phyloP scores from a whole-genome alignment of 2,888 invertebrate species.

The Isotomurus palustris region DNA sequence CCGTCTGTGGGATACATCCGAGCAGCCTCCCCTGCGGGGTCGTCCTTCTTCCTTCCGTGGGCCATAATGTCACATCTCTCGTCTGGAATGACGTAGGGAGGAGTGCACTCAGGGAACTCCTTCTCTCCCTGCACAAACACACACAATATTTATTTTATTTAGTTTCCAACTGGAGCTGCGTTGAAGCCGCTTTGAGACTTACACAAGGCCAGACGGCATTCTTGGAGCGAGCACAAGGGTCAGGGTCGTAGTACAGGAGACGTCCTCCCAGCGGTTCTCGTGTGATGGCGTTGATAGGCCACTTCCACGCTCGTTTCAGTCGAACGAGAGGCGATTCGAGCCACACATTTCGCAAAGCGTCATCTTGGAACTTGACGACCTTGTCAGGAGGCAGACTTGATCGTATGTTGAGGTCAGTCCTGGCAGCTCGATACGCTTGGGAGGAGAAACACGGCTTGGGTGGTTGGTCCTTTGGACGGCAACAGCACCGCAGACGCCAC shows the following conservation, averaged over 20 bases:
- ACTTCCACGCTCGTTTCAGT: constrained; percentile 37
- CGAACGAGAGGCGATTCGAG: constrained; percentile 25
- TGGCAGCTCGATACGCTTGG: constrained; percentile 32
- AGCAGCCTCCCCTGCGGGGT: background rate
- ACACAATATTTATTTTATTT: background rate
- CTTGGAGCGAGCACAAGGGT: constrained; percentile 27
- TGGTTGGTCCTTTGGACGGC: constrained; percentile 4
- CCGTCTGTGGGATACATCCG: constrained; percentile 10
- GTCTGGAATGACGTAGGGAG: constrained; percentile 33
- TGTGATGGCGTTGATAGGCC: constrained; percentile 43
- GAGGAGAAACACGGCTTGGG: constrained; percentile 35
- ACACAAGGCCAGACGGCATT: constrained; percentile 38
- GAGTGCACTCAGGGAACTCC: constrained; percentile 6
- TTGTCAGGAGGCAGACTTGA: constrained; percentile 4
- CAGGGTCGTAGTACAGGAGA: constrained; percentile 25
- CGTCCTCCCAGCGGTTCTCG: constrained; percentile 39
- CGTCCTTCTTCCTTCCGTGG: constrained; percentile 12
- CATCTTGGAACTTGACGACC: constrained; percentile 30
- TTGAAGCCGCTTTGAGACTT: constrained; percentile 6
- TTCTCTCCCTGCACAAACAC: constrained; percentile 21
- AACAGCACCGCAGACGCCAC: constrained; percentile 33
- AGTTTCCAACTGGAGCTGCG: background rate
- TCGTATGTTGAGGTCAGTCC: constrained; percentile 34
- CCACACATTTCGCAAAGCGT: background rate
- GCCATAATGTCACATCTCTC: constrained; percentile 37